Percentiles rank a stretch among this genome's conserved stretches.
phyloP scores from a whole-genome alignment of 1,140 invertebrate genomes.

The Drosophila melanogaster region DNA sequence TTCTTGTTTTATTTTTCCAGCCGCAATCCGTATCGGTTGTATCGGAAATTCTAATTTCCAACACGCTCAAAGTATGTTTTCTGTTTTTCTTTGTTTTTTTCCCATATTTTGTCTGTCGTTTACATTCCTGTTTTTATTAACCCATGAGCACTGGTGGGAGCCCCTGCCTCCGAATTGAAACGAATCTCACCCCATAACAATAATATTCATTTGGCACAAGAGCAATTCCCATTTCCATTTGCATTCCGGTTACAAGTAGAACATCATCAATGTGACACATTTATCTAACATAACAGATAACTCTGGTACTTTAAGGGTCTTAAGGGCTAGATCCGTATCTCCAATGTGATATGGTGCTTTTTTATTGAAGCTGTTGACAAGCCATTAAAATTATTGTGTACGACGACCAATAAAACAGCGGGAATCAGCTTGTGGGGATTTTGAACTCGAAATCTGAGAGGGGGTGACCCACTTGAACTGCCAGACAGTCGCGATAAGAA shows the following conservation, averaged over 20 bases:
- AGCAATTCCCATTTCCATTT: constrained; percentile 36
- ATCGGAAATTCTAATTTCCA: constrained; percentile 76
- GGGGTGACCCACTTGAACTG: constrained; percentile 36
- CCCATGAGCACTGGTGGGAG: constrained; percentile 41
- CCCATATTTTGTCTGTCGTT: constrained; percentile 33
- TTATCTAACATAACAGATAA: constrained; percentile 43
- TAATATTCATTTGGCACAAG: constrained; percentile 55
- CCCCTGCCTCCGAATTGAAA: constrained; percentile 1
- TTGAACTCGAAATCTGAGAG: constrained; percentile 25
- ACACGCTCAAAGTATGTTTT: constrained; percentile 78
- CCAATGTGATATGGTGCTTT: constrained; percentile 12
- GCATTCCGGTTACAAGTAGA: constrained; percentile 39
- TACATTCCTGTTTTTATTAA: constrained; percentile 39
- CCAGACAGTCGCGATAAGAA: constrained; percentile 24
- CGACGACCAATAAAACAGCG: constrained; percentile 36
- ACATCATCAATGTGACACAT: constrained; percentile 41
- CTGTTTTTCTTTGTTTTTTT: constrained; percentile 40
- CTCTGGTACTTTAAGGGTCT: constrained; percentile 29
- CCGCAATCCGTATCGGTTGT: constrained; percentile 74
- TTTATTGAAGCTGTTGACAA: constrained; percentile 49
- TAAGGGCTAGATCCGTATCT: constrained; percentile 9
- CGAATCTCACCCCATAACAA: constrained; percentile 40
- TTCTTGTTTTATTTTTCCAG: constrained; percentile 66
- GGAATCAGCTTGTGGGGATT: constrained; percentile 28
- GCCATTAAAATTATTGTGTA: constrained; percentile 42